Evolutionary conservation across 2,888 invertebrate genomes (phyloP), one percentile per base, ranked within the genome.

Genomic region (Odontocerum albicorne): DNA sequence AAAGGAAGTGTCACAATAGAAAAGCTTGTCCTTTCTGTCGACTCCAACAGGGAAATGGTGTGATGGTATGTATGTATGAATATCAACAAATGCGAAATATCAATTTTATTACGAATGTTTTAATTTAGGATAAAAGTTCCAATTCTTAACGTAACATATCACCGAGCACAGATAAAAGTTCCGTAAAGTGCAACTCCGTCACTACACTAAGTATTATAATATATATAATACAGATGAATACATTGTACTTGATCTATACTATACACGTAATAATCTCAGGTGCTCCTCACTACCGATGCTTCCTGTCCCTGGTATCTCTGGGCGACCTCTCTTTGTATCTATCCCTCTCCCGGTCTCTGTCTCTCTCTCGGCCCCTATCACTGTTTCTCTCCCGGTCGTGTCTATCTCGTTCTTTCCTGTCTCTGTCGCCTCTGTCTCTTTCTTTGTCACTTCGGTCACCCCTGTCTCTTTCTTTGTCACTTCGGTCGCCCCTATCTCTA

Each of bases 391-490:
- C 55, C 53, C 53, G 53, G 44, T 52, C 35, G 7, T 62, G 60
- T 42, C 66, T 64, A 1, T 66, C 66, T 43, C 68, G 66, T 33
- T 68, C 68, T 49, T 69, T 69, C 42, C 65, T 67, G 43, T 67
- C 70, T 53, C 63, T 22, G 21, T 49, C 38, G 6, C 21, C 16
- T 21, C 43, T 43, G 36, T 35, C 38, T 15, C 33, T 15, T 13
- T 49, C 42, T 36, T 42, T 47, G 17, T 47, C 53, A 21, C 35
- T 21, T 16, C 40, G 10, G 12, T 8, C 3, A 38, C 52, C 55
- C 16, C 62, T 54, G 22, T 53, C 49, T 49, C 67, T 66, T 43
- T 71, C 70, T 55, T 71, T 70, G 45, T 68, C 70, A 59, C 70
- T 70, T 47, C 69, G 68, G 52, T 69, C 68, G 46, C 66, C 63